Percentiles rank a stretch among this genome's conserved stretches.
These are phyloP conservation scores for Paralvinella palmiformis DNA, from an alignment of 1,140 invertebrate species.

Conservation along the genomic window DNA sequence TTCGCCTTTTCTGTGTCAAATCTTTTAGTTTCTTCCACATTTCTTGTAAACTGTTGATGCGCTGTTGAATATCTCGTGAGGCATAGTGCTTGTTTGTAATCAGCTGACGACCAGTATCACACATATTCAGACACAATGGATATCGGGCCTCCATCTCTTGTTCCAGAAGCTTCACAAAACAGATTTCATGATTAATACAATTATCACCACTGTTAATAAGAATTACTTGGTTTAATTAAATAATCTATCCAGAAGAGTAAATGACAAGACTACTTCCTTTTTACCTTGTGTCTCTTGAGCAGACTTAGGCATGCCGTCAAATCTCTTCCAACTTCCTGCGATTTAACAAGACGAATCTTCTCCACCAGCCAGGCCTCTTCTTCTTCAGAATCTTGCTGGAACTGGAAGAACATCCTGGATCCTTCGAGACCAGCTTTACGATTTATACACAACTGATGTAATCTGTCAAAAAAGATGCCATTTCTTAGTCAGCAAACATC, in stretches of 20 bases:
- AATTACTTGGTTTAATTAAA: no score
- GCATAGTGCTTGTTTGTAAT: constrained; percentile 77
- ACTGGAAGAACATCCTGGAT: constrained; percentile 88
- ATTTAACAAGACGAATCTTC: constrained; percentile 87
- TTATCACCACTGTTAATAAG: no score
- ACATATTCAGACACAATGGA: constrained; percentile 71
- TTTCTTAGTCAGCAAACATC: no score
- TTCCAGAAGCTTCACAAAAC: constrained; percentile 65
- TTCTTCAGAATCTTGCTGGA: constrained; percentile 94
- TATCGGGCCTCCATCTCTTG: constrained; percentile 85
- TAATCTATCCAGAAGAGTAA: no score
- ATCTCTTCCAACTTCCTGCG: constrained; percentile 83
- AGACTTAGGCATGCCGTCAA: constrained; percentile 79
- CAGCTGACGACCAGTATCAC: constrained; percentile 65
- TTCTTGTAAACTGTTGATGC: constrained; percentile 73
- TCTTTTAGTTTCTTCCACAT: constrained; percentile 82
- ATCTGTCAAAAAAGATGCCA: neutral
- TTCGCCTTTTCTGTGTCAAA: constrained; percentile 71
- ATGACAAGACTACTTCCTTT: neutral
- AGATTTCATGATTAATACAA: no score
- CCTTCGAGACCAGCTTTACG: constrained; percentile 79
- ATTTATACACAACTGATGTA: constrained; percentile 51
- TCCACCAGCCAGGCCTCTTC: constrained; percentile 98
- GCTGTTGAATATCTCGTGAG: constrained; percentile 53
- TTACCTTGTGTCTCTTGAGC: constrained; percentile 88